Evolutionary conservation across 2,113 vertebrate genomes (phyloP), one percentile per base, ranked within the genome.

Genomic region (human): DNA sequence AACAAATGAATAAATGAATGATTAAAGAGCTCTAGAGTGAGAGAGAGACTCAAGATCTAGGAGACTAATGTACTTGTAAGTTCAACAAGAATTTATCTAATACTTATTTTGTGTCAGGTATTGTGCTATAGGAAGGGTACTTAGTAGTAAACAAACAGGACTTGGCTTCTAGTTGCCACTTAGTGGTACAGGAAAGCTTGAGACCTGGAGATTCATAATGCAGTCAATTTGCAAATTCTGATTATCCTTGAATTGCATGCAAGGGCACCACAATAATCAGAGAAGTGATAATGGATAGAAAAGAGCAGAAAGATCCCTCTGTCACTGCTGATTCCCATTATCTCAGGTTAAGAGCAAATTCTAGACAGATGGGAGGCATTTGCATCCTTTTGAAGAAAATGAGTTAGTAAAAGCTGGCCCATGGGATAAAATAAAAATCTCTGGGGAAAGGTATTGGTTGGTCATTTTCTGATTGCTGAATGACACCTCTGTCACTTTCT

Each of bases 191-290:
- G 57, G 80, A 76, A 90, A 76, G 12, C 89, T 48, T 93, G 38
- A 75, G 40, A 89, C 57, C 76, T 18, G 1, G 40, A 23, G 70
- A 97, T 96, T 96, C 91, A 73, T 79, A 94, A 96, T 94, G 82
- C 70, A 84, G 97, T 81, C 97, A 64, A 11, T 1, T 27, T 92
- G 75, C 82, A 91, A 94, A 86, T 50, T 93, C 93, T 96, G 96
- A 96, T 98, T 98, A 98, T 97, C 97, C 95, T 95, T 94, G 89
- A 97, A 88, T 94, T 52, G 5, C 50, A 97, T 96, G 89, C 13
- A 18, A 95, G 96, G 95, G 73, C 97, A 97, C 85, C 90, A 94
- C 87, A 93, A 97, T 97, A 97, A 97, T 97, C 97, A 97, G 96
- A 95, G 90, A 89, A 76, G 88, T 92, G 90, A 75, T 94, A 96